These are phyloP conservation scores for Acronicta aceris DNA, from an alignment of 2,888 invertebrate genomes.

Conservation along the genomic window DNA sequence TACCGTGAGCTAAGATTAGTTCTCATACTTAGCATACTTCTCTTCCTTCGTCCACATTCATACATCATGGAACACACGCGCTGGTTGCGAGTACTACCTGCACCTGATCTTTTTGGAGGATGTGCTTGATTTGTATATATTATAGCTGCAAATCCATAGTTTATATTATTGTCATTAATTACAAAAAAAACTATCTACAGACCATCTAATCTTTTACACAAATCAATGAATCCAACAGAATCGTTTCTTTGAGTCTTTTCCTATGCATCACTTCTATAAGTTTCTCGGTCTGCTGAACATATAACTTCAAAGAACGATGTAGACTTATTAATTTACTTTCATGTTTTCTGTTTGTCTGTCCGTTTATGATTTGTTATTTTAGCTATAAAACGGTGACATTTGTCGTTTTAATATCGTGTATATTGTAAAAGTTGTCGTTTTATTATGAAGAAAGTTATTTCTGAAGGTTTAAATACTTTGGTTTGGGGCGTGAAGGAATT, in stretches of 20 bases:
- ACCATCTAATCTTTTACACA: constrained; percentile 1
- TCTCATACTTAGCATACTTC: too few relatives aligned
- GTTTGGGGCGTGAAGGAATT: background rate
- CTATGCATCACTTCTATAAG: constrained; percentile 26
- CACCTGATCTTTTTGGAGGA: too few relatives aligned
- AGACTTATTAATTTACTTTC: constrained; percentile 43
- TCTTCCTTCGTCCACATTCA: too few relatives aligned
- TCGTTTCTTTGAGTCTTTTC: constrained; percentile 38
- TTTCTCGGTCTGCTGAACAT: constrained; percentile 44
- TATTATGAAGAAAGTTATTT: background rate
- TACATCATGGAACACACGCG: too few relatives aligned
- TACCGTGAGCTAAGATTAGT: too few relatives aligned
- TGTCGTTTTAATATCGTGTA: background rate
- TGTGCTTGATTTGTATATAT: too few relatives aligned
- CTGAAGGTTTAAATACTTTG: constrained; percentile 7
- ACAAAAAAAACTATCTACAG: too few relatives aligned
- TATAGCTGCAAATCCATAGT: too few relatives aligned
- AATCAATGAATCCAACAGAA: constrained; percentile 17
- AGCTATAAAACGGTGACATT: constrained; percentile 11
- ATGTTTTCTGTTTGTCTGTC: constrained; percentile 32
- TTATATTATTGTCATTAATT: too few relatives aligned
- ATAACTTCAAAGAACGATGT: constrained; percentile 47
- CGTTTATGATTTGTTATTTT: constrained; percentile 26
- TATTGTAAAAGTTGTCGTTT: background rate
- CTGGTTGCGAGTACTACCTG: too few relatives aligned